Percentiles rank a stretch among this genome's conserved stretches.
Conservation (phyloP, 2,888 invertebrate genomes). For the Acanthopleura granulata region DNA sequence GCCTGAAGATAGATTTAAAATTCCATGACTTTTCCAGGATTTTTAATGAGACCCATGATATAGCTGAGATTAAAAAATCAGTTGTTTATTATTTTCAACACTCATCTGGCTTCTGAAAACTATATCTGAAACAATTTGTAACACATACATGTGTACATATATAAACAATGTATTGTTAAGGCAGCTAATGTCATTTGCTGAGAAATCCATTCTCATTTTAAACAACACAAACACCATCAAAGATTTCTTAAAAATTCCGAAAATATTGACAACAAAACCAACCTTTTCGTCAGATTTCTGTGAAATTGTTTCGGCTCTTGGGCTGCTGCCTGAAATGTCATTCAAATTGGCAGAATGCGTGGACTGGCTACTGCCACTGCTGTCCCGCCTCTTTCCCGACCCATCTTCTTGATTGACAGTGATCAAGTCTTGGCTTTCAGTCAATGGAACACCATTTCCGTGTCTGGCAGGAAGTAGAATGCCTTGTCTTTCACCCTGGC, state of each 20-base stretch:
- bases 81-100: too few species aligned
- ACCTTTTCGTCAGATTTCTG: slow-evolving; percentile 47
- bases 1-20: too few species aligned
- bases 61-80: too few species aligned
- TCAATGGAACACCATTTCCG: background rate
- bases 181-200: background rate
- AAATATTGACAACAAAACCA: too few species aligned
- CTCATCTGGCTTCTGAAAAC: too few species aligned
- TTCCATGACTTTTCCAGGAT: too few species aligned
- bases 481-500: background rate
- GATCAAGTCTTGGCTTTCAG: background rate
- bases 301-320: slow-evolving; percentile 37
- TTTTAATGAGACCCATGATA: too few species aligned
- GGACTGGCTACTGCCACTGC: slow-evolving; percentile 44
- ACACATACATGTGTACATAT: too few species aligned
- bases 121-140: too few species aligned
- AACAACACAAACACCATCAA: too few species aligned
- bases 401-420: slow-evolving; percentile 7
- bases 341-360: slow-evolving; percentile 31
- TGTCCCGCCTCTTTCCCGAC: slow-evolving; percentile 28
- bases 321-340: slow-evolving; percentile 21
- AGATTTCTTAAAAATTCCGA: too few species aligned
- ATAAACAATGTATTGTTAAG: too few species aligned
- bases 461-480: background rate
- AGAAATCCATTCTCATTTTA: slow-evolving; percentile 22